Evolutionary conservation across 2,888 invertebrate genomes (phyloP).

Genomic region (Trichopoda pennipes): DNA sequence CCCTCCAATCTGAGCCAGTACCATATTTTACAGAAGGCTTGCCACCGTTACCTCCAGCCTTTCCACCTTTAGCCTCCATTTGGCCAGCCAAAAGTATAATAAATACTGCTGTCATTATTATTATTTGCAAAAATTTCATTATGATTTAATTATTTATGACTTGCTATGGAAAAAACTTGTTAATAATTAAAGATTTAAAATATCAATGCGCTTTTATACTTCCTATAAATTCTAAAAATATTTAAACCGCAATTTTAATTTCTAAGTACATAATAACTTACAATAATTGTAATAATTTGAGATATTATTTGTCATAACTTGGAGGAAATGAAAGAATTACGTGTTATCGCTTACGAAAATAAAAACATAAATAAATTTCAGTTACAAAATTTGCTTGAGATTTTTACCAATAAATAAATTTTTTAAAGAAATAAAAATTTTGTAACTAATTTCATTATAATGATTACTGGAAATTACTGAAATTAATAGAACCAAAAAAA

Average conservation of each 20-base stretch:
- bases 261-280: background rate
- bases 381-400: too few species aligned
- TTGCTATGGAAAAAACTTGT: background rate
- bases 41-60: background rate
- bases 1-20: background rate
- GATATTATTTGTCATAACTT: background rate
- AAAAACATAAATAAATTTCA: too few species aligned
- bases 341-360: too few species aligned
- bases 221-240: background rate
- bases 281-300: background rate
- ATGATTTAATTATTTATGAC: background rate
- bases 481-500: too few species aligned
- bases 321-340: background rate
- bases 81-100: background rate
- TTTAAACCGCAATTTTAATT: background rate
- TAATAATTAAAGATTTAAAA: background rate
- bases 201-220: background rate
- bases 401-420: too few species aligned
- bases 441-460: too few species aligned
- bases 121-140: slow-evolving; percentile 6
- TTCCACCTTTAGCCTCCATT: background rate
- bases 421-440: too few species aligned
- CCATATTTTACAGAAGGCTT: background rate
- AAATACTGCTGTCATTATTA: background rate
- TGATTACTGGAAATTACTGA: too few species aligned